A percentile compares a stretch with the other conserved stretches of the same genome.
Conservation (phyloP, 2,888 invertebrate species). For the Andrena bicolor region DNA sequence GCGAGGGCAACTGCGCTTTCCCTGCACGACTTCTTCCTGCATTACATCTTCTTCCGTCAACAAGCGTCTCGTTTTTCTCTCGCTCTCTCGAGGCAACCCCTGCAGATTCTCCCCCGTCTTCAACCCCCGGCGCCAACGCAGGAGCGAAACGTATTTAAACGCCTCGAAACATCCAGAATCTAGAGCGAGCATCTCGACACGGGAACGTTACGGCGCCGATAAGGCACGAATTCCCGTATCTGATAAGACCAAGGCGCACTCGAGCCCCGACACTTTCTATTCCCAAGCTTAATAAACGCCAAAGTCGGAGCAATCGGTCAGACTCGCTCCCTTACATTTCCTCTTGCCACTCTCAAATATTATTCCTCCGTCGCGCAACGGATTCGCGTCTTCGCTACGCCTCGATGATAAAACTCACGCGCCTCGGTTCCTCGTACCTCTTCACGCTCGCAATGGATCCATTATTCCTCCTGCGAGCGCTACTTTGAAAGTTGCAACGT, state of each 20-base stretch:
- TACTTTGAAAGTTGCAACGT: constrained; percentile 2
- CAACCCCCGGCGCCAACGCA: neutral
- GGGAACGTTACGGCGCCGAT: constrained; percentile 59
- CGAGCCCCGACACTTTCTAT: constrained; percentile 23
- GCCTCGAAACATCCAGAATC: constrained; percentile 35
- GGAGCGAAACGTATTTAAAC: constrained; percentile 42
- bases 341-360: neutral
- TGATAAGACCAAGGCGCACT: constrained; percentile 50
- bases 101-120: neutral
- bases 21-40: neutral
- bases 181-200: constrained; percentile 42
- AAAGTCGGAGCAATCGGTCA: neutral
- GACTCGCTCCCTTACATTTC: neutral
- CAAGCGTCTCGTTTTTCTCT: neutral
- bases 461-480: constrained; percentile 1
- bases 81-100: neutral
- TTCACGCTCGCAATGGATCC: constrained; percentile 8
- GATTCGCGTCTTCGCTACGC: constrained; percentile 28
- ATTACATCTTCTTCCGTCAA: neutral
- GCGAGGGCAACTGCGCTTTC: constrained; percentile 7
- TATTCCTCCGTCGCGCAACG: neutral
- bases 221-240: constrained; percentile 67
- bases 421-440: constrained; percentile 23
- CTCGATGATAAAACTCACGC: constrained; percentile 28
- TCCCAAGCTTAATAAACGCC: constrained; percentile 33